Conservation (phyloP, 2,797 vertebrate genomes). For the Nyctalus aviator region DNA sequence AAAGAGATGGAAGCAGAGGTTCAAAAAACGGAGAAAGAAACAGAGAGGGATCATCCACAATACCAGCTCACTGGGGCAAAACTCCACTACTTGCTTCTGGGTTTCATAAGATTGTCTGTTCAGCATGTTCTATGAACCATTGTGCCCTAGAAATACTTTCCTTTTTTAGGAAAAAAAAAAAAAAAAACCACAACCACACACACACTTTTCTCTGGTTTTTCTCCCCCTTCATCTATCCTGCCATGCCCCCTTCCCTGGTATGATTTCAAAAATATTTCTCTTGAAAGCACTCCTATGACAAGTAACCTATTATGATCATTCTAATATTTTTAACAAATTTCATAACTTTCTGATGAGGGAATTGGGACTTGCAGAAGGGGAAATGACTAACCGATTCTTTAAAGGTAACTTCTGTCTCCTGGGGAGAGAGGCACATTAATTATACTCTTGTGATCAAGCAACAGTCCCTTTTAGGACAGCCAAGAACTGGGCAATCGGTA, state of each 20-base stretch:
- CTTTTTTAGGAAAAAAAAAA: conserved; percentile 22
- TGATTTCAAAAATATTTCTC: conserved; percentile 29
- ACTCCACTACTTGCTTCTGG: not conserved
- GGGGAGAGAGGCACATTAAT: conserved; percentile 45
- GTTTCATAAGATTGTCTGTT: conserved; percentile 32
- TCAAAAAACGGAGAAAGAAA: conserved; percentile 18
- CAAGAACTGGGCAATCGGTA: not conserved
- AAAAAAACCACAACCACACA: not conserved
- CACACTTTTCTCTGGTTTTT: not conserved
- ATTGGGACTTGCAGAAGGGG: not conserved
- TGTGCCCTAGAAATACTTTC: conserved; percentile 64
- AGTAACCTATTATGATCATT: conserved; percentile 33
- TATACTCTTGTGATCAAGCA: conserved; percentile 45
- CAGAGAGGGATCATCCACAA: not conserved
- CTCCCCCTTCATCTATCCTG: not conserved
- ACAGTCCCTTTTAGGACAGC: not conserved
- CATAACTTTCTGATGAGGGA: conserved; percentile 30
- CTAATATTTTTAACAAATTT: conserved; percentile 8
- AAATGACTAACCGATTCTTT: conserved; percentile 24
- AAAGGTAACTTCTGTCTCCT: conserved; percentile 44
- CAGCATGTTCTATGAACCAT: conserved; percentile 19
- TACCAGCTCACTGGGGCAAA: not conserved
- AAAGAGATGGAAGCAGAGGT: not conserved
- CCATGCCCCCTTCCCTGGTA: not conserved
- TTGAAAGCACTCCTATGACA: conserved; percentile 2